Base-by-base conservation (phyloP, 2,888 invertebrate genomes). In the Hipparchia sbordonii region DNA sequence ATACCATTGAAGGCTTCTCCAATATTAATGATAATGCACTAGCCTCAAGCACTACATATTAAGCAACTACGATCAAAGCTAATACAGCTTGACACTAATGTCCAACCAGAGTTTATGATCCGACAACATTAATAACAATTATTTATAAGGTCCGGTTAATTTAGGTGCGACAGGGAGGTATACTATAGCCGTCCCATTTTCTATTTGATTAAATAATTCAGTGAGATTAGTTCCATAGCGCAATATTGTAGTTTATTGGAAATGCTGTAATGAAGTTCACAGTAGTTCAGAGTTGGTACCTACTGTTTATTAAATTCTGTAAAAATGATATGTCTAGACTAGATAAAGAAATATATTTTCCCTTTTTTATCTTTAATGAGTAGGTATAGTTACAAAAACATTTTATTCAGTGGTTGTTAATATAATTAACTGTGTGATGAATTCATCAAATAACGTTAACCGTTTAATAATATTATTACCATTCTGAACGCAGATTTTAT, bases 51-150 rank as follows among this genome's bases (percentile, higher is more conserved):
- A 77, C 77, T 75, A 77, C 74, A 76, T 74, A 82, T 82, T 82
- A 82, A 79, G 77, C 79, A 82, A 82, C 80, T 76, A 77, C 80
- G 82, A 82, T 84, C 81, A 82, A 80, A 82, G 80, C 81, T 85
- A 87, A 87, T 85, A 82, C 82, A 81, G 84, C 80, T 78, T 81
- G 84, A 87, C 89, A 85, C 84, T 87, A 87, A 88, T 85, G 85
- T 82, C 77, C 79, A 79, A 75, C 81, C 82, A 82, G 81, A 84
- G 79, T 84, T 86, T 86, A 85, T 84, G 82, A 82, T 79, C 79
- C 82, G 79, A 80, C 81, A 79, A 82, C 81, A 86, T 86, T 89
- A 88, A 85, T 87, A 83, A 83, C 84, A 81, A 89, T 90, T 87
- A 86, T 89, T 90, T 87, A 88, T 85, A 81, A 77, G 76, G 82